phyloP scores from a whole-genome alignment of 2,888 invertebrate genomes.

The Apotomis capreana region DNA sequence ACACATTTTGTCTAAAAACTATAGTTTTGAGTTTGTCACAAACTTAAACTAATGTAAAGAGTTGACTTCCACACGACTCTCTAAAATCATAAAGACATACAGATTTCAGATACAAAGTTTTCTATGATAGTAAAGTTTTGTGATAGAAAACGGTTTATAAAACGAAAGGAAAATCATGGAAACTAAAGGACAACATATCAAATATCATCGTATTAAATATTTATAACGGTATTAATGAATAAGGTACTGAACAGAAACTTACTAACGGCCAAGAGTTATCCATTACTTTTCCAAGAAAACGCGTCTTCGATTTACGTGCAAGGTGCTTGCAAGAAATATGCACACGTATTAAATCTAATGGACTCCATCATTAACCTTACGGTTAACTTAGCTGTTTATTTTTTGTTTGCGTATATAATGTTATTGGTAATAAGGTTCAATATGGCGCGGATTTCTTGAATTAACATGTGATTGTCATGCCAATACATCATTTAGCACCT shows the following conservation, averaged over 20 bases:
- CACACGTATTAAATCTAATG: slow-evolving; percentile 38
- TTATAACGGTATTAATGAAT: neutral
- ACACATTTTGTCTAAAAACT: too few relatives aligned
- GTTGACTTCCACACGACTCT: too few relatives aligned
- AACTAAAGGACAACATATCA: too few relatives aligned
- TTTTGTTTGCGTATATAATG: slow-evolving; percentile 32
- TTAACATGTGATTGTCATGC: slow-evolving; percentile 71
- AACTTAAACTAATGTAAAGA: too few relatives aligned
- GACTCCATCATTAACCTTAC: slow-evolving; percentile 39
- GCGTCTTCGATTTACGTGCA: slow-evolving; percentile 31
- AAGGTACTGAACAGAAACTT: slow-evolving; percentile 10
- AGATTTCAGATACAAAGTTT: too few relatives aligned
- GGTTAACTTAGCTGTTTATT: slow-evolving; percentile 35
- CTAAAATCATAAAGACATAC: too few relatives aligned
- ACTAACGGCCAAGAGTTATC: slow-evolving; percentile 18
- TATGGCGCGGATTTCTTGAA: slow-evolving; percentile 58
- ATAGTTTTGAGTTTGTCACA: too few relatives aligned
- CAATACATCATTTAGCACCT: slow-evolving; percentile 66
- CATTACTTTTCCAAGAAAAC: slow-evolving; percentile 29
- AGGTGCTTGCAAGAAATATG: slow-evolving; percentile 35
- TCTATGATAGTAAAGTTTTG: too few relatives aligned
- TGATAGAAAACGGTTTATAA: too few relatives aligned
- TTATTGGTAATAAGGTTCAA: slow-evolving; percentile 28
- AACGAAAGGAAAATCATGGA: too few relatives aligned
- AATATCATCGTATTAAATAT: too few relatives aligned